Base-by-base conservation (phyloP, 2,797 vertebrate species). In the Poeciliopsis paucimaculata region DNA sequence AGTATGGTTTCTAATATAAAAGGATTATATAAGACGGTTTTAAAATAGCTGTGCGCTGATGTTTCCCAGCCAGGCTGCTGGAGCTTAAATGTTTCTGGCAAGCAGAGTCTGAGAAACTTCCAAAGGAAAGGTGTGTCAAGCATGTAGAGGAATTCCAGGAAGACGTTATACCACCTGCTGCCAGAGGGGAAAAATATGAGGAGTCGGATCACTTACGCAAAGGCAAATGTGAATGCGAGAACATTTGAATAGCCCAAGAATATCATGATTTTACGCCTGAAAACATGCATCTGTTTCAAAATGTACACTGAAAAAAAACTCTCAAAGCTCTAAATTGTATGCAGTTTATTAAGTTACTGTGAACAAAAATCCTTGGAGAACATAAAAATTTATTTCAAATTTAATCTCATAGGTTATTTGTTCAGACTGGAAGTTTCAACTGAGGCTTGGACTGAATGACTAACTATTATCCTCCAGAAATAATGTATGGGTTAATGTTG, bases 321-420 rank as follows among this genome's bases (percentile, higher is more conserved):
- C 18, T 36, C 39, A 68, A 26, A 23, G 9, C 36, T 68, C 20
- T 68, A 36, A 23, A 23, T 68, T 68, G 2, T 34, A 23, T 18
- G 1, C 23, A 15, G 46, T 68, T 51, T 15, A 45, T 60, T 49
- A 3, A 26, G 23, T 31, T 62, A 51, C 26, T 62, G 20, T 41
- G 26, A 41, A 75, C 64, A 78, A 28, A 51, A 73, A 34, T 26
- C 28, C 26, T 45, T 46, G 20, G 55, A 39, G 45, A 71, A 43
- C n/a, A 66, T 53, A 23, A 64, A 75, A 77, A 73, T 46, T 11
- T 16, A 72, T 73, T 73, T 53, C 28, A 80, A 75, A 75, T 36
- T 31, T 41, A 53, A 13, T 71, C 47, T 45, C 26, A 18, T 57
- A 62, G 71, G 28, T 55, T 41, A 47, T 81, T 73, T 74, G 46